Evolutionary conservation across 1,140 invertebrate species (phyloP).

Genomic region (Eurytemora carolleeae): DNA sequence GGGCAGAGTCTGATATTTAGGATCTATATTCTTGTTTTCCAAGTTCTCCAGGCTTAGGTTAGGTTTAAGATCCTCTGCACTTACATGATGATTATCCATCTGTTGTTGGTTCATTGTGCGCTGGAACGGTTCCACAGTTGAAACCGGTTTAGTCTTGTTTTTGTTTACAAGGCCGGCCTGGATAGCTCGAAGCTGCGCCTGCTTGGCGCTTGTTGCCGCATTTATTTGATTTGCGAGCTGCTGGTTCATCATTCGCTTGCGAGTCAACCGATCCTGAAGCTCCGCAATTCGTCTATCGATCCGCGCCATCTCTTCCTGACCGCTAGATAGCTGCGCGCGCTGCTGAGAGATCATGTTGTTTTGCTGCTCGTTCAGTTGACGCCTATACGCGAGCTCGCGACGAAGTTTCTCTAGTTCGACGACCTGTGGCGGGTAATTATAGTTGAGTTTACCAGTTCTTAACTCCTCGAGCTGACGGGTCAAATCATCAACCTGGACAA

Average conservation of each 20-base stretch:
- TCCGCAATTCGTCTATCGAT: slow-evolving; percentile 84
- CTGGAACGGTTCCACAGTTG: slow-evolving; percentile 67
- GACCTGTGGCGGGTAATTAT: slow-evolving; percentile 29
- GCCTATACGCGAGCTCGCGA: slow-evolving; percentile 75
- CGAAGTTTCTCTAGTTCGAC: slow-evolving; percentile 68
- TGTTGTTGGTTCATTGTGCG: slow-evolving; percentile 26
- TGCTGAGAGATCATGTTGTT: slow-evolving; percentile 64
- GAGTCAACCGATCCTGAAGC: slow-evolving; percentile 65
- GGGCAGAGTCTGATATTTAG: slow-evolving; percentile 78
- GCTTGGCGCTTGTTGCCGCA: slow-evolving; percentile 21
- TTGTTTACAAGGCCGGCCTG: slow-evolving; percentile 8
- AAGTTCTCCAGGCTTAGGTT: slow-evolving; percentile 23
- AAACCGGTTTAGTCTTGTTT: slow-evolving; percentile 15
- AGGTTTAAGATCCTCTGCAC: slow-evolving; percentile 27
- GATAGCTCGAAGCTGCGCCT: slow-evolving; percentile 21
- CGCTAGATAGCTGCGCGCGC: slow-evolving; percentile 55
- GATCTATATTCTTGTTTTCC: slow-evolving; percentile 46
- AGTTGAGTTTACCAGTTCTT: slow-evolving; percentile 35
- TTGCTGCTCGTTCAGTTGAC: slow-evolving; percentile 85
- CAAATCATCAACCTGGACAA: slow-evolving; percentile 56
- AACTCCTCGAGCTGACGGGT: slow-evolving; percentile 79
- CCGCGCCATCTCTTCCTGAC: slow-evolving; percentile 67
- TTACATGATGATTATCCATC: slow-evolving; percentile 18
- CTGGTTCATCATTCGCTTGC: slow-evolving; percentile 63
- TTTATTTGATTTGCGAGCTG: slow-evolving; percentile 54